These are phyloP conservation scores for Tridacna gigas DNA, from an alignment of 2,888 invertebrate species.

Conservation along the genomic window DNA sequence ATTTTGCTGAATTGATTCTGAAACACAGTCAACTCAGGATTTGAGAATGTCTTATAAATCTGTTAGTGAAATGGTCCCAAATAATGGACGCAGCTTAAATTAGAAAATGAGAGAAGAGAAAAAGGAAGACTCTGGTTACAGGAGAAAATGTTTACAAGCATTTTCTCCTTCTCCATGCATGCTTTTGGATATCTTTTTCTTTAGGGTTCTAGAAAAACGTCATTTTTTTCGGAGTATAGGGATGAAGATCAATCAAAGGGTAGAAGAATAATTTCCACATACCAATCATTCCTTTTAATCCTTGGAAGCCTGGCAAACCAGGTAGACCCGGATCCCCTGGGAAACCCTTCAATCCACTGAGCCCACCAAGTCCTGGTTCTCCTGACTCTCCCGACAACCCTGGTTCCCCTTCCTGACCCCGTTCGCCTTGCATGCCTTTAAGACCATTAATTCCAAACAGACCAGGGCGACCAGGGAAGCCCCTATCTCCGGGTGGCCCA, in stretches of 20 bases:
- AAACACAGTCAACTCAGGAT: no score
- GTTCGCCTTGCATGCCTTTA: constrained; percentile 43
- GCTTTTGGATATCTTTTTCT: neutral
- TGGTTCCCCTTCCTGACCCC: constrained; percentile 58
- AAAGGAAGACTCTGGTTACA: neutral
- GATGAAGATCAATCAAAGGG: neutral
- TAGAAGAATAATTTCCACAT: neutral
- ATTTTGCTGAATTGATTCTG: no score
- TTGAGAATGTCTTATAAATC: no score
- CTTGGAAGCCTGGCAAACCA: constrained; percentile 50
- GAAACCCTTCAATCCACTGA: constrained; percentile 46
- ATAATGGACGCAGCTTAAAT: no score
- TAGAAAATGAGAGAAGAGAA: no score
- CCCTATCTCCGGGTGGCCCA: constrained; percentile 49
- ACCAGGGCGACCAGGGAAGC: constrained; percentile 46
- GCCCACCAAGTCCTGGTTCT: constrained; percentile 49
- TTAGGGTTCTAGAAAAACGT: neutral
- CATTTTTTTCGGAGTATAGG: no score
- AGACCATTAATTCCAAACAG: constrained; percentile 37
- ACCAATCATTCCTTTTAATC: constrained; percentile 57
- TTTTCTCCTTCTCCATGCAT: neutral
- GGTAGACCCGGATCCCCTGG: constrained; percentile 45
- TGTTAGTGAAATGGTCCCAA: no score
- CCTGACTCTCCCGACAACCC: constrained; percentile 72
- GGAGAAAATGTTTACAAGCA: neutral